phyloP scores from a whole-genome alignment of 2,797 vertebrate species.

The Menidia menidia region DNA sequence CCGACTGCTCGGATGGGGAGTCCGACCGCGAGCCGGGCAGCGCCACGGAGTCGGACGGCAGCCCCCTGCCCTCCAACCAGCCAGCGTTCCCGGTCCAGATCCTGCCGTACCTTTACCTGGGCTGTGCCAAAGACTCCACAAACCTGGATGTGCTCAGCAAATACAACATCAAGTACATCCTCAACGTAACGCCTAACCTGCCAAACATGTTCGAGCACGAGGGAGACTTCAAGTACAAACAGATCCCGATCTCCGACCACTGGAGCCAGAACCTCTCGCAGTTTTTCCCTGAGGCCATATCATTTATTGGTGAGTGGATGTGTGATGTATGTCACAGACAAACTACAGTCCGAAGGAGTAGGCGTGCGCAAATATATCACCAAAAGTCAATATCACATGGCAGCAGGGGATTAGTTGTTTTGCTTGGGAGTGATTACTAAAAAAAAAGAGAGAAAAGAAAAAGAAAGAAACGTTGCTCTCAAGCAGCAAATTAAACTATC shows the following conservation, averaged over 20 bases:
- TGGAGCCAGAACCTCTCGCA: constrained; percentile 99
- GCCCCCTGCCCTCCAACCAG: constrained; percentile 93
- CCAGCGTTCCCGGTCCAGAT: constrained; percentile 98
- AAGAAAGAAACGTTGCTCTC: too few species aligned
- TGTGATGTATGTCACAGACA: background rate
- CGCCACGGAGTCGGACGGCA: constrained; percentile 95
- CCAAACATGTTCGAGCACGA: constrained; percentile 99
- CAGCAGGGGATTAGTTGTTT: too few species aligned
- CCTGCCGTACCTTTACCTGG: constrained; percentile 96
- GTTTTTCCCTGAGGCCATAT: constrained; percentile 99
- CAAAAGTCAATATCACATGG: background rate
- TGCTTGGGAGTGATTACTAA: too few species aligned
- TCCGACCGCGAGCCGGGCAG: constrained; percentile 96
- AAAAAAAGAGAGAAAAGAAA: too few species aligned
- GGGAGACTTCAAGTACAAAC: constrained; percentile 98
- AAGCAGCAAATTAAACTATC: background rate
- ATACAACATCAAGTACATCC: constrained; percentile 98
- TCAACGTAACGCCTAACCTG: constrained; percentile 98
- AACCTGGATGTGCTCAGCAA: constrained; percentile 96
- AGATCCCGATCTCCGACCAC: constrained; percentile 99
- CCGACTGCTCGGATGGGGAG: constrained; percentile 95
- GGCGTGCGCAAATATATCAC: background rate
- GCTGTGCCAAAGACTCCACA: constrained; percentile 98
- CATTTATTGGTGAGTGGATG: constrained; percentile 95
- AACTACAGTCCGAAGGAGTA: too few species aligned